Percentiles rank a stretch among this genome's conserved stretches.
Conservation (phyloP, 2,797 vertebrate species). For the Ceryle rudis region DNA sequence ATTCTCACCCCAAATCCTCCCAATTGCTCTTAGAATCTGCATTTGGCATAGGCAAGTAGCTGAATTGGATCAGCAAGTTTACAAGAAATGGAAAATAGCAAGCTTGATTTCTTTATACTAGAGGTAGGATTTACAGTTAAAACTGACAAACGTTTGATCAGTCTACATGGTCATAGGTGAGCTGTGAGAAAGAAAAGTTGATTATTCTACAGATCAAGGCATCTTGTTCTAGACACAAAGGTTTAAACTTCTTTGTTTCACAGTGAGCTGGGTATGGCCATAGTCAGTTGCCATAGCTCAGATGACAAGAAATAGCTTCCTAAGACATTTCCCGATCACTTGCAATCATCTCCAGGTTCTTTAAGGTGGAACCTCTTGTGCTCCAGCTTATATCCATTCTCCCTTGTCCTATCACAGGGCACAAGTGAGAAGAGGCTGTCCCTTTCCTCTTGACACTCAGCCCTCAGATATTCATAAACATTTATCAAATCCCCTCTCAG, state of each 20-base stretch:
- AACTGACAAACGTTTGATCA: not conserved
- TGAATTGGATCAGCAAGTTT: not conserved
- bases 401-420: too few relatives aligned
- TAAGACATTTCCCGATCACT: not conserved
- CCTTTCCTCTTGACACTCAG: too few relatives aligned
- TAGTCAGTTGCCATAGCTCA: not conserved
- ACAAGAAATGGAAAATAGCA: not conserved
- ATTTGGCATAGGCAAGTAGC: not conserved
- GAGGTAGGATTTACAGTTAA: not conserved
- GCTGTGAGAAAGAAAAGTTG: fast-evolving
- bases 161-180: fast-evolving
- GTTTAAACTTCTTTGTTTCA: not conserved
- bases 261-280: not conserved
- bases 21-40: not conserved
- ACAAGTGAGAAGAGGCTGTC: too few relatives aligned
- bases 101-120: not conserved
- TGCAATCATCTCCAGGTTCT: not conserved
- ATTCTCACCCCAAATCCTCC: not conserved
- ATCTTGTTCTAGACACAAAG: not conserved
- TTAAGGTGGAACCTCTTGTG: too few relatives aligned
- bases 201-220: not conserved
- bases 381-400: too few relatives aligned
- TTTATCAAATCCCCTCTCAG: too few relatives aligned
- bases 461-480: too few relatives aligned
- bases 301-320: not conserved